Conservation (phyloP, 2,797 vertebrate genomes). For the Chanos chanos region DNA sequence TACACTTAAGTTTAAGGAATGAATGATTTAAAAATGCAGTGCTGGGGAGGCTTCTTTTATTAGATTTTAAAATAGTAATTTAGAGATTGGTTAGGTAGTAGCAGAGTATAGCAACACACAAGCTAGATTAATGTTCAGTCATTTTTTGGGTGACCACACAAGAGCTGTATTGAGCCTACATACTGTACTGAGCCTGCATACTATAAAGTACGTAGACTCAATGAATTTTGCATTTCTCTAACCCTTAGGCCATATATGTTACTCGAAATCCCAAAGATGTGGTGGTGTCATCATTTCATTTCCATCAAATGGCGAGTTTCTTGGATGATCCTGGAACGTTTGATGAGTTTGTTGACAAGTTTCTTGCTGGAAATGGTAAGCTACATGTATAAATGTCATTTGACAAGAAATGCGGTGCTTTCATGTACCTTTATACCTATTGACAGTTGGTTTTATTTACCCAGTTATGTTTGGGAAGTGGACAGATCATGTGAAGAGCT, state of each 20-base stretch:
- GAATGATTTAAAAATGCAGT: too few relatives aligned
- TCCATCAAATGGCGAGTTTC: constrained; percentile 76
- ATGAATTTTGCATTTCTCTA: too few relatives aligned
- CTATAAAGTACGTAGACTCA: too few relatives aligned
- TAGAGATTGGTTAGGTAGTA: too few relatives aligned
- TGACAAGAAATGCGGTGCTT: not conserved
- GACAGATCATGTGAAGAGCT: constrained; percentile 84
- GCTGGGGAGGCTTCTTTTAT: too few relatives aligned
- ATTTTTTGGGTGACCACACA: too few relatives aligned
- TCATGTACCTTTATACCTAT: not conserved
- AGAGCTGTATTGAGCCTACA: too few relatives aligned
- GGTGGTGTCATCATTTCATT: constrained; percentile 78
- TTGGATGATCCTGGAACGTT: constrained; percentile 78
- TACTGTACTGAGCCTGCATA: too few relatives aligned
- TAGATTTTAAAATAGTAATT: too few relatives aligned
- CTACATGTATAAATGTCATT: not conserved
- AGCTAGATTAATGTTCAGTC: too few relatives aligned
- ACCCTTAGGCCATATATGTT: constrained; percentile 73
- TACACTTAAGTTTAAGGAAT: too few relatives aligned
- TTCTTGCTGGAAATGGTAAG: constrained; percentile 67
- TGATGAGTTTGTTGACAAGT: constrained; percentile 75
- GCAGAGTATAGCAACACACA: too few relatives aligned
- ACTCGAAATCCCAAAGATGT: constrained; percentile 80
- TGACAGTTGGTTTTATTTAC: constrained; percentile 2
- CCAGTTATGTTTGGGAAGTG: constrained; percentile 85